Evolutionary conservation across 30 jellyfish, hydroid and myxozoan species (phyloP).

Genomic region (Catostylus mosaicus): DNA sequence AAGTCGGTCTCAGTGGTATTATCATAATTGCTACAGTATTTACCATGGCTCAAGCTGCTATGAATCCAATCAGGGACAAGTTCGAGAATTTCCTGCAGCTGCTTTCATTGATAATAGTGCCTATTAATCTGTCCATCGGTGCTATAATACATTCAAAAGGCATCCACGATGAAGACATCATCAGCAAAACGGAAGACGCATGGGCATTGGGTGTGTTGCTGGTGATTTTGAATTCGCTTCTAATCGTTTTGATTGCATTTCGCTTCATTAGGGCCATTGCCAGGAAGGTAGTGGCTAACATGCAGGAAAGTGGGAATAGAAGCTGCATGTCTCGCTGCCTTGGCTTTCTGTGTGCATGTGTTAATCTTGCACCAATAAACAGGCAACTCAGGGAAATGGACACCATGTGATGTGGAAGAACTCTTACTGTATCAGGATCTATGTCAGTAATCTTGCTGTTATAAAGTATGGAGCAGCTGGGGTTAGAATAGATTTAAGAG

Average conservation of each 20-base stretch:
- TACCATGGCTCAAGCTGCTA: slow-evolving; percentile 36
- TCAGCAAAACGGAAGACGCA: background rate
- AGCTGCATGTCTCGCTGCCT: background rate
- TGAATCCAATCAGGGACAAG: slow-evolving; percentile 28
- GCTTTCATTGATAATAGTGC: slow-evolving; percentile 30
- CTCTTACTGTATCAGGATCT: too few species aligned
- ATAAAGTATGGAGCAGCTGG: too few species aligned
- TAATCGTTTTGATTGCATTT: background rate
- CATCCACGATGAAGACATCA: background rate
- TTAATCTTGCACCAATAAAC: background rate
- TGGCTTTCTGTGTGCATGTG: background rate
- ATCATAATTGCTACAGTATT: slow-evolving; percentile 27
- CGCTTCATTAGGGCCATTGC: slow-evolving; percentile 22
- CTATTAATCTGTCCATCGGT: slow-evolving; percentile 45
- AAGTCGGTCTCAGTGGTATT: slow-evolving; percentile 31
- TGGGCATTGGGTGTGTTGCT: background rate
- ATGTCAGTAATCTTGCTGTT: too few species aligned
- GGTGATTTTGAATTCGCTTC: background rate
- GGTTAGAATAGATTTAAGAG: too few species aligned
- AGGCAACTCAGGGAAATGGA: background rate
- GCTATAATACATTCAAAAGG: slow-evolving; percentile 13
- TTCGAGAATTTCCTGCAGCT: slow-evolving; percentile 51
- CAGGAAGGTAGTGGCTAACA: background rate
- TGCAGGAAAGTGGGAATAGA: background rate
- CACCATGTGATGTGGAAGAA: too few species aligned